Evolutionary conservation across 2,113 vertebrate species (phyloP).

Genomic region (Kryptolebias marmoratus): DNA sequence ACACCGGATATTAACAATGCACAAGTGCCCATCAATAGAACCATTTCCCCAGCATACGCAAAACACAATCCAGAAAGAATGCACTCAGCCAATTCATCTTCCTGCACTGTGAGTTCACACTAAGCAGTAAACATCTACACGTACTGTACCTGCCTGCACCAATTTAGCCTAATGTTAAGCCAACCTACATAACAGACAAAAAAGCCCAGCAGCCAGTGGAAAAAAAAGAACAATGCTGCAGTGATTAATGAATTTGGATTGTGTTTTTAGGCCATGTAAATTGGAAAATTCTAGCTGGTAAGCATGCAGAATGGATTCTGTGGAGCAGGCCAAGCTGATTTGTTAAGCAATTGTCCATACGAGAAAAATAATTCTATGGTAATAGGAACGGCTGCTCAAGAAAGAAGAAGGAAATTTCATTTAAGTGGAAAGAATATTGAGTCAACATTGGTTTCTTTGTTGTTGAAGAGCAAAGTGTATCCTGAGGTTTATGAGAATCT

Average conservation of each 20-base stretch:
- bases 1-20: too few relatives aligned
- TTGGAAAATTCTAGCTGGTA: slow-evolving; percentile 71
- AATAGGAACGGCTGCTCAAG: slow-evolving; percentile 35
- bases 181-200: slow-evolving; percentile 20
- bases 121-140: too few relatives aligned
- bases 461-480: slow-evolving; percentile 29
- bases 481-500: slow-evolving; percentile 30
- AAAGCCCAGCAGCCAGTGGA: slow-evolving; percentile 15
- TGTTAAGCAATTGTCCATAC: slow-evolving; percentile 57
- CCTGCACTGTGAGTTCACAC: too few relatives aligned
- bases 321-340: slow-evolving; percentile 26
- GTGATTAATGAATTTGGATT: slow-evolving; percentile 72
- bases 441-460: slow-evolving; percentile 55
- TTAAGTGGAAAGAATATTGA: slow-evolving; percentile 63
- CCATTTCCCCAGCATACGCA: too few relatives aligned
- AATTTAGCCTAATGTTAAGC: too few relatives aligned
- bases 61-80: too few relatives aligned
- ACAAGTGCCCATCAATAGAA: too few relatives aligned
- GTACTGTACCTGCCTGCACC: too few relatives aligned
- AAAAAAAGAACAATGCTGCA: slow-evolving; percentile 53
- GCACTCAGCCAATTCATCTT: too few relatives aligned
- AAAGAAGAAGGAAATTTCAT: slow-evolving; percentile 41
- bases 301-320: slow-evolving; percentile 63
- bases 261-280: slow-evolving; percentile 68
- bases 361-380: slow-evolving; percentile 58